These are phyloP conservation scores for Chelmon rostratus DNA, from an alignment of 2,797 vertebrate species.

Conservation along the genomic window DNA sequence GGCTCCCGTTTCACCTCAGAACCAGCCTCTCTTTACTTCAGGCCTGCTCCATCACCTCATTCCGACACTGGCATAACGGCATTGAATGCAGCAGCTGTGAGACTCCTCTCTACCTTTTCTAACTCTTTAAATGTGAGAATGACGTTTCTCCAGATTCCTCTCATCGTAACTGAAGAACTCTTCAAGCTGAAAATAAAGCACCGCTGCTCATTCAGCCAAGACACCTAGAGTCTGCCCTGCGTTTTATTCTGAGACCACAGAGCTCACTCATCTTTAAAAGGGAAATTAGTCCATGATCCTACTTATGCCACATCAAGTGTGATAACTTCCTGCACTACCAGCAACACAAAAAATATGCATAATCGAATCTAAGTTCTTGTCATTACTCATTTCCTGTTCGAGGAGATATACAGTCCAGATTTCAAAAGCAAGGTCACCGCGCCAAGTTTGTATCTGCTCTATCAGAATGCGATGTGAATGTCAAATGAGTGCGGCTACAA, in stretches of 20 bases:
- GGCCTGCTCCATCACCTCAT: not conserved
- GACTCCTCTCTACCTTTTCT: not conserved
- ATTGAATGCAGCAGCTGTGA: not conserved
- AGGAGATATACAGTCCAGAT: constrained; percentile 26
- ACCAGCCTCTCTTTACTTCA: not conserved
- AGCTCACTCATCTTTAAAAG: not conserved
- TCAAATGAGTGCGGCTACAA: constrained; percentile 7
- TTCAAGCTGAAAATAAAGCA: constrained; percentile 24
- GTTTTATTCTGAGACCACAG: constrained; percentile 11
- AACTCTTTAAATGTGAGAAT: not conserved
- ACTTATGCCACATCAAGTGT: constrained; percentile 4
- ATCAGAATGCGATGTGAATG: constrained; percentile 43
- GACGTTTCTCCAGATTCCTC: constrained; percentile 7
- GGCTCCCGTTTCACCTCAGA: not conserved
- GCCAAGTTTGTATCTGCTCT: constrained; percentile 21
- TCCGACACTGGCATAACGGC: not conserved
- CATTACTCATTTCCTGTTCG: constrained; percentile 22
- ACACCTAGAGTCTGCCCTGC: not conserved
- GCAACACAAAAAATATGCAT: constrained; percentile 5
- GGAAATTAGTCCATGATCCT: not conserved
- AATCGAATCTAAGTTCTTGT: not conserved
- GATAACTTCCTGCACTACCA: not conserved
- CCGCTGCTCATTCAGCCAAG: constrained; percentile 24
- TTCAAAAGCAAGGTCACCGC: constrained; percentile 37
- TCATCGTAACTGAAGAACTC: constrained; percentile 15